Evolutionary conservation across 2,113 vertebrate species (phyloP).

Genomic region (Thinocorus orbignyianus): DNA sequence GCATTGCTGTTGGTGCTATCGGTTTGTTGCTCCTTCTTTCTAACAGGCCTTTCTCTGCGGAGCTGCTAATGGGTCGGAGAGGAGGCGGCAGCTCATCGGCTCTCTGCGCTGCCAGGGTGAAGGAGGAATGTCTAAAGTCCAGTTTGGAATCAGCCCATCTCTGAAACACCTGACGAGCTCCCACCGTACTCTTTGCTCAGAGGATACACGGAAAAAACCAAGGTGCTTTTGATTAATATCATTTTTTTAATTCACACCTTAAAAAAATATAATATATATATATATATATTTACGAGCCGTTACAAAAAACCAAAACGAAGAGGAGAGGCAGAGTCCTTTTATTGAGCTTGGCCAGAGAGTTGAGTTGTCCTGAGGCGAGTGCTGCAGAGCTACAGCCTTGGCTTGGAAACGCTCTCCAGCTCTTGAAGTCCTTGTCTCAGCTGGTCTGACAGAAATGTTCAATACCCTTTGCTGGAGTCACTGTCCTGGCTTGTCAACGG

Average conservation of each 20-base stretch:
- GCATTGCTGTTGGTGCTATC: not conserved
- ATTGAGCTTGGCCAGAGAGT: conserved; percentile 41
- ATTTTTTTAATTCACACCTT: conserved; percentile 48
- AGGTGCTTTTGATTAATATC: not conserved
- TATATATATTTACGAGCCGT: not conserved
- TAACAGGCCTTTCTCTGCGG: not conserved
- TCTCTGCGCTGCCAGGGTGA: not conserved
- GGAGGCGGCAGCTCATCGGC: not conserved
- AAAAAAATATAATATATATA: not conserved
- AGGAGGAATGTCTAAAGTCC: not conserved
- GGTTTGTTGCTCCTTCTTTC: not conserved
- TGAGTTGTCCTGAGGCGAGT: not conserved
- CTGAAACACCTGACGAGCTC: not conserved
- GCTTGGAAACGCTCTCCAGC: not conserved
- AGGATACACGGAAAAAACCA: not conserved
- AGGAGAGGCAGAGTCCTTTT: conserved; percentile 42
- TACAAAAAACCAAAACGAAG: conserved; percentile 43
- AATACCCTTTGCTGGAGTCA: not conserved
- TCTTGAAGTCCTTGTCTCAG: not conserved
- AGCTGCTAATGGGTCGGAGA: no score
- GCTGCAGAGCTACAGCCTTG: not conserved
- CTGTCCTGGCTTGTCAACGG: not conserved
- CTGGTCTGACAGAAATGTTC: not conserved
- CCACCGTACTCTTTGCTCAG: not conserved
- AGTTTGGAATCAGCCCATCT: not conserved